Evolutionary conservation across 2,113 vertebrate genomes (phyloP).

Genomic region (Ibidorhyncha struthersii): DNA sequence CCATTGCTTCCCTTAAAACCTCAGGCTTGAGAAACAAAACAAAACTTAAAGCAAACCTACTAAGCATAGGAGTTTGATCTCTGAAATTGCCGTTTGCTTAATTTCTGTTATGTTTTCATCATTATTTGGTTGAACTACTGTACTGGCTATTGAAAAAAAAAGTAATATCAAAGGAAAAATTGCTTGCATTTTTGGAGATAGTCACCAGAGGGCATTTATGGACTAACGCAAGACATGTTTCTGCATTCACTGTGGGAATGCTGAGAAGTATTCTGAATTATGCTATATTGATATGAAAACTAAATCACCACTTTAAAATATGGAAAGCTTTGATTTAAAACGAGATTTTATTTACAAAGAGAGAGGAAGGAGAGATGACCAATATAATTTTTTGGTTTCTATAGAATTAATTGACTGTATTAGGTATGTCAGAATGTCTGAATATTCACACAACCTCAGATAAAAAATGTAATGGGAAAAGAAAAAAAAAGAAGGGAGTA

Average conservation of each 20-base stretch:
- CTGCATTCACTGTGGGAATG: slow-evolving; percentile 53
- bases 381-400: not conserved
- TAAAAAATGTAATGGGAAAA: not conserved
- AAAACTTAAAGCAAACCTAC: not conserved
- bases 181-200: slow-evolving; percentile 74
- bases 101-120: not conserved
- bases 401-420: not conserved
- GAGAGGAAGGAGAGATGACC: not conserved
- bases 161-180: not conserved
- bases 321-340: slow-evolving; percentile 10
- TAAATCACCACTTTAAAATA: slow-evolving; percentile 14
- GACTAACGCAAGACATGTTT: slow-evolving; percentile 72
- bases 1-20: not conserved
- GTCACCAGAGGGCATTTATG: slow-evolving; percentile 86
- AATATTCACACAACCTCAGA: not conserved
- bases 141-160: not conserved
- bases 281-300: slow-evolving; percentile 25
- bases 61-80: not conserved
- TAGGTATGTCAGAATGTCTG: not conserved
- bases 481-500: not conserved
- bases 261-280: slow-evolving; percentile 36
- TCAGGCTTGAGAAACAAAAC: not conserved
- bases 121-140: not conserved
- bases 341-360: not conserved
- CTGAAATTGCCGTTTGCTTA: not conserved